These are phyloP conservation scores for Drosophila sturtevanti DNA, from an alignment of 1,140 invertebrate species.

Conservation along the genomic window DNA sequence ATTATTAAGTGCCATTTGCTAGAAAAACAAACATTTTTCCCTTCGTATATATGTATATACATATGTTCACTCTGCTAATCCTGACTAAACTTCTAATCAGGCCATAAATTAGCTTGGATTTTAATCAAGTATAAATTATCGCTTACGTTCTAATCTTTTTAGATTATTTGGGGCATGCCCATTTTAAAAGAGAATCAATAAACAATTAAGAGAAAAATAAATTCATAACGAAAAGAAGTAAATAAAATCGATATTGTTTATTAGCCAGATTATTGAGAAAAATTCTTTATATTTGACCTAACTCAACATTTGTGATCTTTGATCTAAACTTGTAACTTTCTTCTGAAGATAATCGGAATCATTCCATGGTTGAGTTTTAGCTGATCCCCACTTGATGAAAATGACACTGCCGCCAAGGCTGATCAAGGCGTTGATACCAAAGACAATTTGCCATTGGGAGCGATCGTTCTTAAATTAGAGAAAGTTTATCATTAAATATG, in stretches of 20 bases:
- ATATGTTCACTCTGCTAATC: no score
- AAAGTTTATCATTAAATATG: no score
- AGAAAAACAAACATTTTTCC: no score
- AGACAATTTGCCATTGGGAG: constrained; percentile 87
- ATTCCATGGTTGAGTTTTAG: constrained; percentile 92
- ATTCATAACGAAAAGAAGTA: no score
- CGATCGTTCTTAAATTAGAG: constrained; percentile 87
- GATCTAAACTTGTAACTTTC: background rate
- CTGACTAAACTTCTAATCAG: no score
- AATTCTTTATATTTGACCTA: background rate
- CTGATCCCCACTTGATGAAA: constrained; percentile 86
- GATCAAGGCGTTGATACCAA: constrained; percentile 58
- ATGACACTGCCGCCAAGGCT: constrained; percentile 62
- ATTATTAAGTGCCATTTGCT: no score
- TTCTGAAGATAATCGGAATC: constrained; percentile 86
- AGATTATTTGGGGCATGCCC: background rate
- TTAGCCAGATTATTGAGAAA: background rate
- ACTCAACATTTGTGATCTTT: background rate
- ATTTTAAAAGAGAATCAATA: background rate
- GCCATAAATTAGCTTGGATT: background rate
- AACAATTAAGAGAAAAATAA: background rate
- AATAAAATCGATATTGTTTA: background rate
- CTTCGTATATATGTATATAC: no score
- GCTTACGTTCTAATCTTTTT: background rate
- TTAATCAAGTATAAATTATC: background rate